Evolutionary conservation across 2,113 vertebrate species (phyloP).

Genomic region (Scopus umbretta): DNA sequence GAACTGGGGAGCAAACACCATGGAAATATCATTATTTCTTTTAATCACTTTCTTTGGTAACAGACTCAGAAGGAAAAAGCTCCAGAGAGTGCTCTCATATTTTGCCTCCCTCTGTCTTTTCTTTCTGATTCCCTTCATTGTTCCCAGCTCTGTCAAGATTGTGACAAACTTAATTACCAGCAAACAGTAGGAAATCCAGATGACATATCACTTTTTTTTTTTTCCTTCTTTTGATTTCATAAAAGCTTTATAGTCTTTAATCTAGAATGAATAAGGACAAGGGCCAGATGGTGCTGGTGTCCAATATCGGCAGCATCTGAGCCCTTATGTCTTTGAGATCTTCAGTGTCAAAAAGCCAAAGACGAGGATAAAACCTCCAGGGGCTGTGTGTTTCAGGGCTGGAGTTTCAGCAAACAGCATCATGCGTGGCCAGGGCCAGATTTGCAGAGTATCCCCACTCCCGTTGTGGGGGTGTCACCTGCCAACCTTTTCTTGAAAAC

Average conservation of each 20-base stretch:
- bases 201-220: not conserved
- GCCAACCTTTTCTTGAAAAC: not conserved
- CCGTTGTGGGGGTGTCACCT: not conserved
- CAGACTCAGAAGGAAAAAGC: slow-evolving; percentile 20
- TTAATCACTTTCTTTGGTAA: slow-evolving; percentile 51
- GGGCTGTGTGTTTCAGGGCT: accelerated
- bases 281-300: slow-evolving; percentile 34
- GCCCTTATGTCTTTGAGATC: not conserved
- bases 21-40: slow-evolving; percentile 45
- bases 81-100: slow-evolving; percentile 11
- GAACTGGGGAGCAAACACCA: slow-evolving; percentile 2
- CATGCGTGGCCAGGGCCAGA: not conserved
- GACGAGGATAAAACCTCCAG: not conserved
- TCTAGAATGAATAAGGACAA: not conserved
- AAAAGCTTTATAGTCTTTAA: slow-evolving; percentile 19
- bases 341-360: not conserved
- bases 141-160: slow-evolving; percentile 49
- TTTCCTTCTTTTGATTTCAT: not conserved
- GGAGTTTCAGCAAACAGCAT: not conserved
- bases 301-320: not conserved
- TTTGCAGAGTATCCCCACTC: not conserved
- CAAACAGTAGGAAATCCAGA: slow-evolving; percentile 49
- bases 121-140: slow-evolving; percentile 18
- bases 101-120: slow-evolving; percentile 15
- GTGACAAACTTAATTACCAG: slow-evolving; percentile 63